Conservation (phyloP, 2,888 invertebrate genomes). For the Chironomus riparius region DNA sequence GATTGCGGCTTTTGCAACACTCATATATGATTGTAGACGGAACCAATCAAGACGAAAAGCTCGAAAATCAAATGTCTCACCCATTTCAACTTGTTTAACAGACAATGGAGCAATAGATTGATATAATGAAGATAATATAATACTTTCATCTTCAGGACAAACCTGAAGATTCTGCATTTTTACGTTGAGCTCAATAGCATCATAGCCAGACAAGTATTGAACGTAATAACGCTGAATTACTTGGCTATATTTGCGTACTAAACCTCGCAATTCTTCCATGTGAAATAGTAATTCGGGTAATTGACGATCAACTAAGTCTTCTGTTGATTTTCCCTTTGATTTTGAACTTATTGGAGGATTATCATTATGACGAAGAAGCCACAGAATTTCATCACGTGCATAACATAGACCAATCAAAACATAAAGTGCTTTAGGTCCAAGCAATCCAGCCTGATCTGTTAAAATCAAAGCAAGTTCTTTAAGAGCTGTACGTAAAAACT, state of each 20-base stretch:
- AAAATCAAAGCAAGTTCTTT: constrained; percentile 91
- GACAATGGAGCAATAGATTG: constrained; percentile 76
- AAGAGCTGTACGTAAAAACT: constrained; percentile 89
- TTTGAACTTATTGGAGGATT: constrained; percentile 78
- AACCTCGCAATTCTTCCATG: constrained; percentile 91
- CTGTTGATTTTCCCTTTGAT: constrained; percentile 77
- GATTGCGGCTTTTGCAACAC: constrained; percentile 69
- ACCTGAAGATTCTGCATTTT: constrained; percentile 73
- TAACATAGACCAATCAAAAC: constrained; percentile 94
- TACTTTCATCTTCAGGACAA: constrained; percentile 90
- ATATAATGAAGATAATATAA: constrained; percentile 86
- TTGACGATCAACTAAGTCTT: constrained; percentile 90
- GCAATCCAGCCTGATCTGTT: constrained; percentile 93
- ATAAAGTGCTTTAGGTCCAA: constrained; percentile 94
- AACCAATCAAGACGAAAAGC: constrained; percentile 96
- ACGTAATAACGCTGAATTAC: constrained; percentile 97
- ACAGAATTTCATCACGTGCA: constrained; percentile 93
- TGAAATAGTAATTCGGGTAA: constrained; percentile 95
- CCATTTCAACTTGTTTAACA: constrained; percentile 93
- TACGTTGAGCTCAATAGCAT: constrained; percentile 83
- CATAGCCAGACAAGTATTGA: constrained; percentile 92
- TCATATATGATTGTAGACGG: constrained; percentile 88
- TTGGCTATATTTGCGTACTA: constrained; percentile 92
- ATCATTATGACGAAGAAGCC: constrained; percentile 92
- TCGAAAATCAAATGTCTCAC: constrained; percentile 90